Base-by-base conservation (phyloP, 2,888 invertebrate genomes). In the Leptinotarsa rubiginosa region DNA sequence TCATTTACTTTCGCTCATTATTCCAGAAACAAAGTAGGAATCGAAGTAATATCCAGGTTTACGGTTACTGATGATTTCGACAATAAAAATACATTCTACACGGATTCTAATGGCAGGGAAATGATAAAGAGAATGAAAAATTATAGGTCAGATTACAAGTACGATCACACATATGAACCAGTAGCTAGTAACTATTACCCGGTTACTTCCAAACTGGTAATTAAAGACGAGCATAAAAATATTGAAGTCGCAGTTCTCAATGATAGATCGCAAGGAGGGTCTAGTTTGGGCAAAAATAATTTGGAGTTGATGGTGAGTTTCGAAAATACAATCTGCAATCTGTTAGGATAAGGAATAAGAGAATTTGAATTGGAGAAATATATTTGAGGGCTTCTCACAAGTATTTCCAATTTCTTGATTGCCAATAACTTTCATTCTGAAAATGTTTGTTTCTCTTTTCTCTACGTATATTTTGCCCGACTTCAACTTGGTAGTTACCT, bases 61-160 rank as follows among this genome's bases (percentile, higher is more conserved):
- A 70, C 54, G 12, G 62, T 74, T 4, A 65, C n/a, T 15, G 49
- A 89, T 67, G 62, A 62, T 2, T 72, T 77, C 75, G 15, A 77
- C 16, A 79, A 78, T 66, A 68, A 78, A 15, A 70, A 72, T 3
- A 73, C 85, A 0, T 95, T 95, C 87, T 94, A 90, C 87, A 95
- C 95, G 0, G 95, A 96, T 87, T 91, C 94, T n/a, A 96, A 95
- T 85, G 93, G 94, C 0, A 87, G 95, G 20, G 92, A 94, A 86
- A 90, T 93, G 87, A 87, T 94, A 78, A 88, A 89, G 82, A 86
- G 94, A 77, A 87, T 86, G 7, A 89, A 91, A 73, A 89, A 92
- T 87, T 89, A 88, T 70, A 88, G 93, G 66, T 89, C 90, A 2
- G 89, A 92, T 0, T 92, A 92, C 91, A 84, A 88, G 78, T 87